Conservation (phyloP, 2,113 vertebrate species). For the Leptocoma aspasia region DNA sequence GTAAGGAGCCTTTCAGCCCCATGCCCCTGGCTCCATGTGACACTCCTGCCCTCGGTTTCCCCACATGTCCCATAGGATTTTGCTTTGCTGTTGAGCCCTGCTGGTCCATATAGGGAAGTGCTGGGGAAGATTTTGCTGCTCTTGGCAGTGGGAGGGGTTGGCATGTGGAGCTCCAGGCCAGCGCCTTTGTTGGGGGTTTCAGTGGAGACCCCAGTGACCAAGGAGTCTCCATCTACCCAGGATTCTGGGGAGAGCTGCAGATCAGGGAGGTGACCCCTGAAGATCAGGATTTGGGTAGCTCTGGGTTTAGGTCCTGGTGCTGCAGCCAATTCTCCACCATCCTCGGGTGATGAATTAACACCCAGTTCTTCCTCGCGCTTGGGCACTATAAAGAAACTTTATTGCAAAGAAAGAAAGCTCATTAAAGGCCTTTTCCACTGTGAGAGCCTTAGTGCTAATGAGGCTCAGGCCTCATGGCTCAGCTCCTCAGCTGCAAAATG, state of each 20-base stretch:
- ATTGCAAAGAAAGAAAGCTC: background rate
- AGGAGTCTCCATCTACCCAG: background rate
- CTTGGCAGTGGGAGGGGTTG: background rate
- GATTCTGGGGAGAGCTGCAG: background rate
- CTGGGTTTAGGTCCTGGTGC: background rate
- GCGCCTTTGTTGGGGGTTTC: background rate
- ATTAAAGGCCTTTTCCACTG: background rate
- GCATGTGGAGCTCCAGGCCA: background rate
- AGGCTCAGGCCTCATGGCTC: background rate
- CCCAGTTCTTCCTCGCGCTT: background rate
- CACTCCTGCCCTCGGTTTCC: background rate
- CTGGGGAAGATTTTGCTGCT: background rate
- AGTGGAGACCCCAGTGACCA: background rate
- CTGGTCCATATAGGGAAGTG: fast-evolving
- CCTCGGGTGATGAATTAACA: background rate
- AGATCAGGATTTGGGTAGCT: background rate
- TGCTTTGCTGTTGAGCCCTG: fast-evolving
- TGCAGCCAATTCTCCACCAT: background rate
- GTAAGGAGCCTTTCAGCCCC: slow-evolving; percentile 35
- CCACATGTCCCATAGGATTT: fast-evolving
- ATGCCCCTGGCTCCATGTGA: fast-evolving
- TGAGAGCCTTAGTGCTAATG: background rate
- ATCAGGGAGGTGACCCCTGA: fast-evolving
- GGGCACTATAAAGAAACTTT: background rate
- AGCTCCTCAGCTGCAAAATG: background rate